Evolutionary conservation across 2,113 vertebrate species (phyloP), one percentile per base, ranked within the genome.

Genomic region (Sarotherodon lohbergeri): DNA sequence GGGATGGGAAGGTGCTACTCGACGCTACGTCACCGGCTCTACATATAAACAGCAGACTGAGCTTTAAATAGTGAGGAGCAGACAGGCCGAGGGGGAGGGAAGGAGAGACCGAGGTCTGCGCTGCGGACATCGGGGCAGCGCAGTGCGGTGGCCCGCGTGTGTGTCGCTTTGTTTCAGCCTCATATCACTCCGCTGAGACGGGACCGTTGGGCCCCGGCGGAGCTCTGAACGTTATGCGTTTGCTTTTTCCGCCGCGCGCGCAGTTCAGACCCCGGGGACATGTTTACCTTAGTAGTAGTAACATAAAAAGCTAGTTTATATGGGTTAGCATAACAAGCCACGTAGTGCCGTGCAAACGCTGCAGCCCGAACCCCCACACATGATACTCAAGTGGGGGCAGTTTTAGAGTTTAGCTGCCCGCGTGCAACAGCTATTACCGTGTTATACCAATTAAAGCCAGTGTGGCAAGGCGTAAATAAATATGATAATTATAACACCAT

Each of bases 1-100:
- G 97, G 95, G 97, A 98, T 98, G 98, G 98, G 98, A 98, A 97
- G 98, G 98, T 97, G 97, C 97, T 98, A 97, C 96, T 96, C 97
- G 96, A 95, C 96, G 96, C 97, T 98, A 99, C 98, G 98, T 99
- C 98, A 98, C 96, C 94, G 97, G 96, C 97, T 97, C 97, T 96
- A 96, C 98, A 97, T 98, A 98, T 98, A 98, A 98, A 98, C 98
- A 96, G 96, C 97, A 97, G 96, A 96, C 97, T 94, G 96, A 92
- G 97, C 98, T 98, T 98, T 98, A 98, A 98, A 99, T 98, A 95
- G 98, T 97, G 97, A 96, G 97, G 96, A 96, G 96, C 93, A 89
- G 93, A 79, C 89, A 11, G 93, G 87, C 90, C 81, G 83, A 90
- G 90, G 81, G 91, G 85, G 93, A 87, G 88, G 91, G 68, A 83